Evolutionary conservation across 2,113 vertebrate genomes (phyloP), one percentile per base, ranked within the genome.

Genomic region (Mormyrus lacerda): DNA sequence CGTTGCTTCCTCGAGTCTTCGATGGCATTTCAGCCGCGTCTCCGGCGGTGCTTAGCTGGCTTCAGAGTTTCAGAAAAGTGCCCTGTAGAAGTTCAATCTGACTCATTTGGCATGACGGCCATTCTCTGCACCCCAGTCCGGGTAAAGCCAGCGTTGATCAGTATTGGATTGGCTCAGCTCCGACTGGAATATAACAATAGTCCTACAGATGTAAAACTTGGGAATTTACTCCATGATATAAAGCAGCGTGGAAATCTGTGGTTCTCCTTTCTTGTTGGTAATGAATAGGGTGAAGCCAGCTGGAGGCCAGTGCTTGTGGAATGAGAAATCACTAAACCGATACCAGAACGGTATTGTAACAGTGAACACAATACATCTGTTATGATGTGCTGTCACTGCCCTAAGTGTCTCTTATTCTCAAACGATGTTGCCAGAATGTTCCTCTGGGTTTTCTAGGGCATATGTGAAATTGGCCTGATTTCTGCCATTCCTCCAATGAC

Each of bases 381-480:
- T 84, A 47, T 84, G 44, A 84, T 84, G 44, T 47, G 1, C 82
- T 44, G 82, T 42, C 82, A 84, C 44, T 84, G 44, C 19, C 82
- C 19, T 47, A 13, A 84, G 44, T 47, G 44, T 24, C 82, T 47
- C 42, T 47, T 44, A 24, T 84, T 84, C 82, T 47, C 19, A 47
- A 45, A 44, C 82, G 44, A n/a, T 84, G 7, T 84, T 84, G 42
- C 7, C 44, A 84, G 82, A 84, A 84, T 4, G 9, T 45, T 47
- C 24, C 82, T 84, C 73, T 0, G 73, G 73, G 35, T 15, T 39
- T 79, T 79, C 73, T 39, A 79, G 42, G 35, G 73, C 11, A 79
- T 42, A 79, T 79, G 73, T 79, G 73, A 79, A 17, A 79, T 42
- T 79, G 73, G 73, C 73, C 35, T 79, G 73, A 79, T 79, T 79